Conservation (phyloP, 2,888 invertebrate genomes). For the Carterocephalus palaemon region DNA sequence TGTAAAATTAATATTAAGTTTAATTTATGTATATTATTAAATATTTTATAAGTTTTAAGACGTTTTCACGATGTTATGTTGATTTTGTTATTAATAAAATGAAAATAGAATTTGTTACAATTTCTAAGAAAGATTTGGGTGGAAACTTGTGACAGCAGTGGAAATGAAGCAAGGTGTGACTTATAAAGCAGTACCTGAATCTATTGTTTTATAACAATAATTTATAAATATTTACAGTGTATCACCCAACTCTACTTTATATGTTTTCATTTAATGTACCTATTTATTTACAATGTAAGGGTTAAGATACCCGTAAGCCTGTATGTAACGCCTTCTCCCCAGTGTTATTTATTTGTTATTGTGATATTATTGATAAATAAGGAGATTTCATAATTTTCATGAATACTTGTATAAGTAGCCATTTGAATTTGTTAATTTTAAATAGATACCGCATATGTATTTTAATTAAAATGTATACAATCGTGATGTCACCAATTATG, state of each 20-base stretch:
- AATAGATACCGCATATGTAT: no score
- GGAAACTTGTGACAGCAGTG: slow-evolving; percentile 15
- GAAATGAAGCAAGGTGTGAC: slow-evolving; percentile 32
- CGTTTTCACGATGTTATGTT: slow-evolving; percentile 33
- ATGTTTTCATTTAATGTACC: no score
- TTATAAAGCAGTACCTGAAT: slow-evolving; percentile 39
- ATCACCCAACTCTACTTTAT: not conserved
- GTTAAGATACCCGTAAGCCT: no score
- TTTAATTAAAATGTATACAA: no score
- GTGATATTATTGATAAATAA: no score
- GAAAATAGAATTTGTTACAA: slow-evolving; percentile 28
- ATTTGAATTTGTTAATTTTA: no score
- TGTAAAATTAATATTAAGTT: slow-evolving; percentile 10
- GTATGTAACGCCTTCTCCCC: no score
- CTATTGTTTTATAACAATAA: slow-evolving; percentile 27
- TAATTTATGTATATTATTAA: slow-evolving; percentile 26
- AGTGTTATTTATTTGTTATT: no score
- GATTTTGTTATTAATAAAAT: slow-evolving; percentile 30
- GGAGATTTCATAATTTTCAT: no score
- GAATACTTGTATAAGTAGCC: no score
- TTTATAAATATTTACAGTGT: slow-evolving; percentile 13
- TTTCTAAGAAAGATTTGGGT: slow-evolving; percentile 20
- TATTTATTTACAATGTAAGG: no score
- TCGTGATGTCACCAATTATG: no score
- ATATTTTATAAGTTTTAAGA: slow-evolving; percentile 23